Evolutionary conservation across 2,797 vertebrate genomes (phyloP).

Genomic region (Siniperca undulata): DNA sequence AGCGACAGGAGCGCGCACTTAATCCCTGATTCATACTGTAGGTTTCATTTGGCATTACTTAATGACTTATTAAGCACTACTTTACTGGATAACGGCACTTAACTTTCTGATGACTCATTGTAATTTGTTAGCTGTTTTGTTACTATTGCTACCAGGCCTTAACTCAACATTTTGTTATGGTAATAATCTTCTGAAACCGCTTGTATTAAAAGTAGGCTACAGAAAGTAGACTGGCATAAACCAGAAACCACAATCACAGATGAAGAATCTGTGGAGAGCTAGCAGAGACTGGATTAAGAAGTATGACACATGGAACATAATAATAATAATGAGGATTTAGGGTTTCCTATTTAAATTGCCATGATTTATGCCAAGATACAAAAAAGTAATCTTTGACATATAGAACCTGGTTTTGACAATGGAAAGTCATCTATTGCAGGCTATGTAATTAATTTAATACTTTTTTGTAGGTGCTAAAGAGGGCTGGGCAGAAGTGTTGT

Average conservation of each 20-base stretch:
- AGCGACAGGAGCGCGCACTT: conserved; percentile 63
- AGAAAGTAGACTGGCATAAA: conserved; percentile 5
- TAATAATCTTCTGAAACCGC: conserved; percentile 24
- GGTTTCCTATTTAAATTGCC: background rate
- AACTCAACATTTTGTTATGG: background rate
- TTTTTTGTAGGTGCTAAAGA: background rate
- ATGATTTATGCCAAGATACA: too few relatives aligned
- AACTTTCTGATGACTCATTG: background rate
- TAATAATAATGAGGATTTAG: conserved; percentile 7
- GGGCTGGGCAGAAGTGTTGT: background rate
- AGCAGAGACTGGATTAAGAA: conserved; percentile 7
- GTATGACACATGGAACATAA: background rate
- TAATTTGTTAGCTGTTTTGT: background rate
- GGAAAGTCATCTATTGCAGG: background rate
- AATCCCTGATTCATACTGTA: conserved; percentile 10
- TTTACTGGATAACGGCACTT: background rate
- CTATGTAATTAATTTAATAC: background rate
- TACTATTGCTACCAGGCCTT: background rate
- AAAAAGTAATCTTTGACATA: too few relatives aligned
- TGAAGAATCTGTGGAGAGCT: conserved; percentile 2
- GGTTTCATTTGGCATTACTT: background rate
- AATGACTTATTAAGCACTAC: background rate
- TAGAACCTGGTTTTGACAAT: background rate
- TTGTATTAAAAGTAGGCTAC: background rate
- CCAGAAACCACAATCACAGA: conserved; percentile 30